Conservation (phyloP, 2,797 vertebrate genomes). For the Pipistrellus pygmaeus region DNA sequence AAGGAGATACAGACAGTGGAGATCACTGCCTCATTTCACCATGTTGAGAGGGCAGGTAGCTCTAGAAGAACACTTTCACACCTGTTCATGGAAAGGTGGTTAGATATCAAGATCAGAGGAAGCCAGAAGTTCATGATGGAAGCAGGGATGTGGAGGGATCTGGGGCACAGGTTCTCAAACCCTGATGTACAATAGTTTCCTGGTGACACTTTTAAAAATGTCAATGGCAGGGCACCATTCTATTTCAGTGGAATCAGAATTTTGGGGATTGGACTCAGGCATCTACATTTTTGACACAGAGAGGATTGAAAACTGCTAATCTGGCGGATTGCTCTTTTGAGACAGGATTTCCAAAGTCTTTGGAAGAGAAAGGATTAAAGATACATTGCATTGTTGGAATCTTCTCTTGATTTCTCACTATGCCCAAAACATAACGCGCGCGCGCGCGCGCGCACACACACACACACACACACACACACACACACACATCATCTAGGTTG, state of each 20-base stretch:
- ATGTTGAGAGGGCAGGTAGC: not conserved
- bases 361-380: not conserved
- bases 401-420: not conserved
- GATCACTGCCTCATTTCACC: not conserved
- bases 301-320: not conserved
- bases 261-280: not conserved
- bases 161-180: not conserved
- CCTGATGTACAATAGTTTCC: not conserved
- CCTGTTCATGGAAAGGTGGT: not conserved
- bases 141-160: not conserved
- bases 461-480: not conserved
- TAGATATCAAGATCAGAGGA: not conserved
- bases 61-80: not conserved
- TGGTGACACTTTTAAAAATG: not conserved
- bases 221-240: not conserved
- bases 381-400: not conserved
- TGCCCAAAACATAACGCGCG: not conserved
- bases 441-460: not conserved
- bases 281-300: not conserved
- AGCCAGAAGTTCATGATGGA: constrained; percentile 13
- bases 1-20: not conserved
- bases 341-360: not conserved
- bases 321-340: not conserved
- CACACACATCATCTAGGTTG: not conserved
- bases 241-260: not conserved